phyloP scores from a whole-genome alignment of 2,797 vertebrate species.

The Iguana delicatissima region DNA sequence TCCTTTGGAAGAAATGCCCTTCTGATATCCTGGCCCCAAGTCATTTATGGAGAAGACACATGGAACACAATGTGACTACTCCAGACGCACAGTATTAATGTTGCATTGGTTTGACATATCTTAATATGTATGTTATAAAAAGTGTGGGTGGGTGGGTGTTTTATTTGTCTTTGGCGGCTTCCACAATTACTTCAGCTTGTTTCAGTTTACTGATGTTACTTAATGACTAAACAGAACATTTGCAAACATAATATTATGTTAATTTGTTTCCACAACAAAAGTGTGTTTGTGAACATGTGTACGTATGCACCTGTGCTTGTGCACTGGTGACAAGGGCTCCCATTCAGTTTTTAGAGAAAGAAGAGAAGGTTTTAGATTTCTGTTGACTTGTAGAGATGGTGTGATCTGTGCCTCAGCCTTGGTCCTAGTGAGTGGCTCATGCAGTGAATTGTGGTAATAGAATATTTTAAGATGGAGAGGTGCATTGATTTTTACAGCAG shows the following conservation, averaged over 20 bases:
- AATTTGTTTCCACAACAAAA: not conserved
- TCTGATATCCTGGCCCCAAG: too few species aligned
- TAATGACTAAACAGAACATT: slow-evolving; percentile 45
- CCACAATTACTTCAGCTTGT: slow-evolving; percentile 42
- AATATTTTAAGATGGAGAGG: slow-evolving; percentile 68
- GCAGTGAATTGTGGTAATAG: slow-evolving; percentile 71
- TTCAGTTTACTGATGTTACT: not conserved
- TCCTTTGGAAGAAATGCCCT: too few species aligned
- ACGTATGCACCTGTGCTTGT: not conserved
- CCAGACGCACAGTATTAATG: not conserved
- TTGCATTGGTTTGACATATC: not conserved
- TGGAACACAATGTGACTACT: not conserved
- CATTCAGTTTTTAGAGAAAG: slow-evolving; percentile 21
- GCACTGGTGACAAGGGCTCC: not conserved
- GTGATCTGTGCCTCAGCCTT: slow-evolving; percentile 56
- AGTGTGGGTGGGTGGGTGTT: slow-evolving; percentile 6
- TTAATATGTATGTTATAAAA: not conserved
- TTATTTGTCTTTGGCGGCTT: slow-evolving; percentile 35
- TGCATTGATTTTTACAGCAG: slow-evolving; percentile 76
- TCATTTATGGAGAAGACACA: too few species aligned
- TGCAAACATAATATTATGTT: slow-evolving; percentile 28
- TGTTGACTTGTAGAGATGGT: slow-evolving; percentile 43
- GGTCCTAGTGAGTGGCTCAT: slow-evolving; percentile 47
- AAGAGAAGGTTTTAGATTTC: slow-evolving; percentile 47
- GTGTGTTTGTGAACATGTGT: not conserved